These are phyloP conservation scores for Anguilla megastoma DNA, from an alignment of 2,797 vertebrate genomes.

Conservation along the genomic window DNA sequence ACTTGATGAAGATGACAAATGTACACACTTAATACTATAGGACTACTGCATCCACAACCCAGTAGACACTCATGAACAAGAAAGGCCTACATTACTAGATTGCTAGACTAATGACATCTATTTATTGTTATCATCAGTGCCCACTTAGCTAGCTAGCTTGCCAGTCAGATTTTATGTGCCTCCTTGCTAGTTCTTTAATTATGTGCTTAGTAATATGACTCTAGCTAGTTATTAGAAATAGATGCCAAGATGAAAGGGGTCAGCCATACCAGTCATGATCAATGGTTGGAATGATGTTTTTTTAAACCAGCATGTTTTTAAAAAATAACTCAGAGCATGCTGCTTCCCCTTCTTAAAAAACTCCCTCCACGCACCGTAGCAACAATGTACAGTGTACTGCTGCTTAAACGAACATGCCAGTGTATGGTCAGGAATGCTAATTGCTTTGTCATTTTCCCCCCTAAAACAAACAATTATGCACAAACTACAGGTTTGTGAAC, in stretches of 20 bases:
- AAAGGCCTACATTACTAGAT: background rate
- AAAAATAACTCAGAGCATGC: background rate
- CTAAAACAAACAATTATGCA: background rate
- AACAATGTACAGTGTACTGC: background rate
- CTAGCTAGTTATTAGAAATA: background rate
- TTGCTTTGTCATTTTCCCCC: background rate
- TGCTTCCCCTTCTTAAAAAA: background rate
- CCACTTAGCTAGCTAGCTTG: background rate
- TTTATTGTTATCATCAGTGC: background rate
- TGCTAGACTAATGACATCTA: background rate
- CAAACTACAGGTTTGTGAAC: background rate
- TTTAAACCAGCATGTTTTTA: background rate
- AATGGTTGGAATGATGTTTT: background rate
- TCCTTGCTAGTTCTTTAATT: background rate
- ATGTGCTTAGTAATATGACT: background rate
- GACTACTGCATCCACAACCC: background rate
- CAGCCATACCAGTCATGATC: background rate
- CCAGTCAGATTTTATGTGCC: background rate
- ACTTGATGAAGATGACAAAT: background rate
- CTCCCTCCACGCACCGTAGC: background rate
- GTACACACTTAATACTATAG: background rate
- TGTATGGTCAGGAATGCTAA: background rate
- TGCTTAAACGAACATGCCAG: conserved; percentile 15
- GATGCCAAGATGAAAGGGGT: background rate
- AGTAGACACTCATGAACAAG: background rate